Percentiles rank a stretch among this genome's conserved stretches.
phyloP scores from a whole-genome alignment of 2,888 invertebrate species.

The Mimachlamys varia region DNA sequence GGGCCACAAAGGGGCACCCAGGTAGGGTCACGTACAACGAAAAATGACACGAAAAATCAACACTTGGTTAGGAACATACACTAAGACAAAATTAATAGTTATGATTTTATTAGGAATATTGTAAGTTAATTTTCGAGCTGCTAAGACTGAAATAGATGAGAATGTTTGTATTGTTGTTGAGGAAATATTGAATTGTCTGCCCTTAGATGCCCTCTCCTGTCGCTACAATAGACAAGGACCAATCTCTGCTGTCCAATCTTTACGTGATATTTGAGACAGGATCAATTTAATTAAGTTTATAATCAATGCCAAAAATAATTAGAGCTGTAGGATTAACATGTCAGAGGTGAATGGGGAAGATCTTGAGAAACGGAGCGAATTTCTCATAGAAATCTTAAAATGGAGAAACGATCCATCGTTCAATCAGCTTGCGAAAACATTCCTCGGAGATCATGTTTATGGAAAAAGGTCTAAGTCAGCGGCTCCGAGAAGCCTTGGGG shows the following conservation, averaged over 20 bases:
- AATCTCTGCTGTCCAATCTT: neutral
- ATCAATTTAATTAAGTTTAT: neutral
- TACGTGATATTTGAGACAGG: constrained; percentile 2
- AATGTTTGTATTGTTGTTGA: neutral
- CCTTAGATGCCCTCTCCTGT: neutral
- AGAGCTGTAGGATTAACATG: constrained; percentile 9
- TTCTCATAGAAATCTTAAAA: constrained; percentile 14
- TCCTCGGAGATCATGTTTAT: neutral
- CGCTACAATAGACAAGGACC: neutral
- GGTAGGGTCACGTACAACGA: neutral
- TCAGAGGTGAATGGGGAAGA: constrained; percentile 4
- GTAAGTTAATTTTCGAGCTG: neutral
- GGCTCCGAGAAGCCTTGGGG: neutral
- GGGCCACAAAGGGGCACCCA: neutral
- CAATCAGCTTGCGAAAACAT: neutral
- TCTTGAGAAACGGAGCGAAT: constrained; percentile 5
- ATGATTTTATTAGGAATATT: neutral
- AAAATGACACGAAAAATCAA: neutral
- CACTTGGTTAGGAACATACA: too few species aligned
- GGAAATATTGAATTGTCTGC: neutral
- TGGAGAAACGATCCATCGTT: constrained; percentile 6
- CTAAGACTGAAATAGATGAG: neutral
- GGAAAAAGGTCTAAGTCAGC: neutral
- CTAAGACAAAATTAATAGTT: neutral
- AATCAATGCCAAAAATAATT: constrained; percentile 3